Evolutionary conservation across 2,888 invertebrate genomes (phyloP).

Genomic region (Melangyna quadrimaculata): DNA sequence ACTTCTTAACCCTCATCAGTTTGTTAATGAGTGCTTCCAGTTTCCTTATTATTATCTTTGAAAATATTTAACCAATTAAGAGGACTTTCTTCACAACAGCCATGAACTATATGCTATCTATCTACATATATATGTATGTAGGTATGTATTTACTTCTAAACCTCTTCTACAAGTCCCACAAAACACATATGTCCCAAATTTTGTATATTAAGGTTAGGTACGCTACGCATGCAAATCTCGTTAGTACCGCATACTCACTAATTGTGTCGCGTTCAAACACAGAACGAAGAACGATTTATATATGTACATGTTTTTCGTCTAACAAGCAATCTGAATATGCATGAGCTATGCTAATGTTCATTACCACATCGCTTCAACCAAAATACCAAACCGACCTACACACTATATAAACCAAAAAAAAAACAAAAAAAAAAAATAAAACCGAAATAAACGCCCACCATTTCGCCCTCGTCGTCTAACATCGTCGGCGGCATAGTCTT

Average conservation of each 20-base stretch:
- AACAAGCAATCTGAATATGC: conserved; percentile 63
- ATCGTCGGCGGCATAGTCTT: too few relatives aligned
- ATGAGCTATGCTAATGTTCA: conserved; percentile 68
- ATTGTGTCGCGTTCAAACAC: conserved; percentile 27
- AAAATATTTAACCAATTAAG: conserved; percentile 49
- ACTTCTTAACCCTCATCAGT: neutral
- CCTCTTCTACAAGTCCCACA: neutral
- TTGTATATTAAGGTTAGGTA: too few relatives aligned
- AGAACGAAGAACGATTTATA: conserved; percentile 40
- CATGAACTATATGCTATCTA: neutral
- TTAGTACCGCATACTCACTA: conserved; percentile 23
- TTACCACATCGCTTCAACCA: conserved; percentile 33
- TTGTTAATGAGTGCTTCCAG: neutral
- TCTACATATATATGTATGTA: neutral
- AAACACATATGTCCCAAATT: conserved; percentile 30
- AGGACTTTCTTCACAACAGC: neutral
- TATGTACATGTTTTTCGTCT: conserved; percentile 28
- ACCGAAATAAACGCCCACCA: conserved; percentile 16
- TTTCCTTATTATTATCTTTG: conserved; percentile 1
- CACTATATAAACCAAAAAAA: neutral
- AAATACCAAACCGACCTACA: neutral
- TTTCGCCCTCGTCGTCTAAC: neutral
- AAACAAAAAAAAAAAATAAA: neutral
- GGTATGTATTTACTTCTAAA: neutral
- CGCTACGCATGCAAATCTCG: conserved; percentile 50